phyloP scores from a whole-genome alignment of 2,113 vertebrate species.

The Candoia aspera region DNA sequence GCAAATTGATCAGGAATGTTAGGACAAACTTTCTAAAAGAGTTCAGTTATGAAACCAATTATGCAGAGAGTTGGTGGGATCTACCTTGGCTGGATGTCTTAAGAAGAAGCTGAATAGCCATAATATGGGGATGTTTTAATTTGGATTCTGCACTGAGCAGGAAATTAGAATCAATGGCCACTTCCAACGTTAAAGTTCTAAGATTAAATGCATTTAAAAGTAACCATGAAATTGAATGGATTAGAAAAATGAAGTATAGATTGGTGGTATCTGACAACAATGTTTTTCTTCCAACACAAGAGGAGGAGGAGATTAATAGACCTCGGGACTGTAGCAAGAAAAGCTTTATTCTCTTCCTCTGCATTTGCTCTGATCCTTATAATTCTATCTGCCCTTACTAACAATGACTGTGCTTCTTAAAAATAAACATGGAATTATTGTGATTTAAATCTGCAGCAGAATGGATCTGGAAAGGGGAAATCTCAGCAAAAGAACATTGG shows the following conservation, averaged over 20 bases:
- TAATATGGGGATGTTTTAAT: background rate
- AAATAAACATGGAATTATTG: background rate
- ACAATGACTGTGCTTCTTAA: background rate
- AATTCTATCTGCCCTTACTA: background rate
- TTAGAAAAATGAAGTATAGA: conserved; percentile 1
- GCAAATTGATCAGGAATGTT: background rate
- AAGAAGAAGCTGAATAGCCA: background rate
- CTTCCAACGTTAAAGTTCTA: background rate
- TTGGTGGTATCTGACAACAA: background rate
- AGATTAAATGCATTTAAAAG: background rate
- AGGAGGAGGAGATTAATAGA: background rate
- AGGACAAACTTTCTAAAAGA: background rate
- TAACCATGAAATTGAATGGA: background rate
- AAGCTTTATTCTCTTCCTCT: background rate
- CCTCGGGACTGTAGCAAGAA: background rate
- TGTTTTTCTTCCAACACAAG: background rate
- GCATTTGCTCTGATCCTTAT: background rate
- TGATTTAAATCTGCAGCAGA: background rate
- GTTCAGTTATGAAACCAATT: background rate
- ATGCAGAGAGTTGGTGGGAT: background rate
- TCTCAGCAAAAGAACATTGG: background rate
- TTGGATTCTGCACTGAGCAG: background rate
- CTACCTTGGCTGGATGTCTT: background rate
- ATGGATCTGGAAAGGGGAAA: background rate
- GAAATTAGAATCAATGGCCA: background rate